Evolutionary conservation across 2,888 invertebrate species (phyloP).

Genomic region (Belgica antarctica): DNA sequence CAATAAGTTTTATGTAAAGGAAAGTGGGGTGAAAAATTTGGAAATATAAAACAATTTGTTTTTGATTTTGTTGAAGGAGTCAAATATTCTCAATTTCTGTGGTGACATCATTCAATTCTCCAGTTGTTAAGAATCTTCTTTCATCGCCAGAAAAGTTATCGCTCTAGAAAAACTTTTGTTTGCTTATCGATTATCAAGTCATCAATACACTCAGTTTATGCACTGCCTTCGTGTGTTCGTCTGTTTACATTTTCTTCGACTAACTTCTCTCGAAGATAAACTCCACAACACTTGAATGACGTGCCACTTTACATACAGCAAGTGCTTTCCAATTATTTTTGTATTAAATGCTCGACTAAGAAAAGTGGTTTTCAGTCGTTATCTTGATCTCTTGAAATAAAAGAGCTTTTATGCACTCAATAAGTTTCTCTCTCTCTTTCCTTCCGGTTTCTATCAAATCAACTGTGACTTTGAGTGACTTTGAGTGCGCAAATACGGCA

Average conservation of each 20-base stretch:
- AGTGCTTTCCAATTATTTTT: constrained; percentile 19
- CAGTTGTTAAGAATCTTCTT: no score
- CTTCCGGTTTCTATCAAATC: no score
- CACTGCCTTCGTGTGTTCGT: background rate
- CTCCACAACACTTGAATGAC: background rate
- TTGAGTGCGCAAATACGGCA: no score
- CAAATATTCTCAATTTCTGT: no score
- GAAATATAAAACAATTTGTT: background rate
- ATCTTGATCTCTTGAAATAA: constrained; percentile 25
- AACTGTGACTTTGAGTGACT: no score
- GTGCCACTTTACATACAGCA: constrained; percentile 1
- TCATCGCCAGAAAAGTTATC: no score
- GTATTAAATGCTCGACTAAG: background rate
- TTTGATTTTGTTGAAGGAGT: background rate
- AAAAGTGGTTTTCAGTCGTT: background rate
- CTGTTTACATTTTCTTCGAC: background rate
- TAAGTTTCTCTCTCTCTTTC: background rate
- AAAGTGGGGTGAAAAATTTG: background rate
- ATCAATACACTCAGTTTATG: constrained; percentile 2
- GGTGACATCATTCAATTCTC: no score
- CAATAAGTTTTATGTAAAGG: no score
- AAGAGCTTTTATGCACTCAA: constrained; percentile 17
- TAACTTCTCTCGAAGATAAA: background rate
- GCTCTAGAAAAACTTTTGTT: constrained; percentile 14
- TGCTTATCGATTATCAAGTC: background rate